Base-by-base conservation (phyloP, 2,888 invertebrate genomes). In the Lasiommata megera region DNA sequence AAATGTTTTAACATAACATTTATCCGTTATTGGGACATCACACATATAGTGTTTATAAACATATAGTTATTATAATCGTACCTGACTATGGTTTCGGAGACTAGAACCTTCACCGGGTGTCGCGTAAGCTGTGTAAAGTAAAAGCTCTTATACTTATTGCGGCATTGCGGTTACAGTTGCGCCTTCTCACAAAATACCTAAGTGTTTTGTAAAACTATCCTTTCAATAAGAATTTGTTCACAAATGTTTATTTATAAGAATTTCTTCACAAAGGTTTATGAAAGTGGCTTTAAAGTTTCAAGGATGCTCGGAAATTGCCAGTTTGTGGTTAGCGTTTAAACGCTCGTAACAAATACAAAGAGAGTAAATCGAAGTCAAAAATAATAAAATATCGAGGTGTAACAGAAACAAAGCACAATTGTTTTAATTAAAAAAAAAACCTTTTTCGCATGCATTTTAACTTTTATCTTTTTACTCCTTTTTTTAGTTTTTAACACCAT, bases 271-370 rank as follows among this genome's bases (percentile, higher is more conserved):
- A 59, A 66, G 64, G 65, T 56, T 68, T 67, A 67, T 65, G 68
- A 72, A 72, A 72, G 70, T 68, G 61, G 59, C 59, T 57, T 63
- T 48, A 57, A 40, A 38, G 53, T 41, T 52, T 61, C 72, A 71
- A 72, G 70, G 72, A 69, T 67, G 60, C 29, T 65, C 62, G 54
- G 54, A 43, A 68, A 68, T 67, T 68, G 65, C 54, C 53, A 62
- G 61, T 52, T 51, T 65, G 69, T 68, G 67, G 65, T 67, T 65
- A 56, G 56, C 44, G 57, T 53, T 62, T 61, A 43, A 44, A 52
- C 48, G 60, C 44, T 64, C 66, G 58, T 67, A 67, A 65, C 65
- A 66, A 71, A 63, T 63, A 14, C 28, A n/a, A n/a, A n/a, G 11
- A 28, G 11, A 38, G 36, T 14, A 29, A 44, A 44, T 29, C 9